A percentile compares a stretch with the other conserved stretches of the same genome.
Evolutionary conservation across 1,140 invertebrate species (phyloP).

Genomic region (Neodiprion fabricii): DNA sequence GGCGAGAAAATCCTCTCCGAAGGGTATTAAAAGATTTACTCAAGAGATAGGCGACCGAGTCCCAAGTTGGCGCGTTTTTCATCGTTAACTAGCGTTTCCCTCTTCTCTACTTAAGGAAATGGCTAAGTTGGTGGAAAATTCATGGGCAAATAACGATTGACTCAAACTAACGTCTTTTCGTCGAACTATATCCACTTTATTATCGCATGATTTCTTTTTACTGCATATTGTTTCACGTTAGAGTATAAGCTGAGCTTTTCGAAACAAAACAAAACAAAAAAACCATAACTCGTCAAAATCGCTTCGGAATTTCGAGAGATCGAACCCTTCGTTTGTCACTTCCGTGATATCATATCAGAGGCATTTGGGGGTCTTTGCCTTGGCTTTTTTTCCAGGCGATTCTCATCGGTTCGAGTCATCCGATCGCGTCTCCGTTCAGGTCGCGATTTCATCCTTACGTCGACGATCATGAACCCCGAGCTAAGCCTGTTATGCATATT

Average conservation of each 20-base stretch:
- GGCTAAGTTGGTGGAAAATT: neutral
- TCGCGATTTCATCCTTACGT: neutral
- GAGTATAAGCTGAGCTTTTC: neutral
- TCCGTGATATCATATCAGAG: neutral
- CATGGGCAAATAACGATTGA: neutral
- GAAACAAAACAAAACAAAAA: too few relatives aligned
- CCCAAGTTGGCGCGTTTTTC: neutral
- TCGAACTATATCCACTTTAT: too few relatives aligned
- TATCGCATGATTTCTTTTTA: neutral
- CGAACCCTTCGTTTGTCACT: too few relatives aligned
- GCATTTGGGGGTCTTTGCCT: neutral
- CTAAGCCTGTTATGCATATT: neutral
- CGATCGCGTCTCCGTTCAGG: neutral
- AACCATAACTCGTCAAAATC: too few relatives aligned
- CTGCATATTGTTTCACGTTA: neutral
- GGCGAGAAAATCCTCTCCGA: neutral
- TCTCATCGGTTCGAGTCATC: neutral
- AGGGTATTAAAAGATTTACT: conserved; percentile 7
- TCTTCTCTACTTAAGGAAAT: neutral
- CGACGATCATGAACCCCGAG: neutral
- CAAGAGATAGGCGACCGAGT: neutral
- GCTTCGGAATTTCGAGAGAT: too few relatives aligned
- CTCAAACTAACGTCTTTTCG: too few relatives aligned
- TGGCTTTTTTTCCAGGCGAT: neutral
- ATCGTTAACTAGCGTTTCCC: neutral